These are phyloP conservation scores for Anguilla obscura DNA, from an alignment of 2,797 vertebrate genomes.

Conservation along the genomic window DNA sequence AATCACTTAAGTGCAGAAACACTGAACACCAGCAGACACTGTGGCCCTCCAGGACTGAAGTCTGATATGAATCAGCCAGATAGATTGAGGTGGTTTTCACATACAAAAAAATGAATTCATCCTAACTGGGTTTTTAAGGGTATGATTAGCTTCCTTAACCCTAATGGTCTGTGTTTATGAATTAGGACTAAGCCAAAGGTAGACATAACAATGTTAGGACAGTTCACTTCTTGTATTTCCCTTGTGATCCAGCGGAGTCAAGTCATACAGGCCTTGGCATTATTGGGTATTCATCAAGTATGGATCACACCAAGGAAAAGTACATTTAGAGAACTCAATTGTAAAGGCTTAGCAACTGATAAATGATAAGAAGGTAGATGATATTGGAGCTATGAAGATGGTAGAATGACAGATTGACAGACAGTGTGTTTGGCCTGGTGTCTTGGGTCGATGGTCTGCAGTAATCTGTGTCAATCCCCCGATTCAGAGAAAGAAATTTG, in stretches of 20 bases:
- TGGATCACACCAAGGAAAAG: not conserved
- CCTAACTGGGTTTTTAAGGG: not conserved
- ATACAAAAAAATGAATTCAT: not conserved
- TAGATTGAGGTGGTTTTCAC: not conserved
- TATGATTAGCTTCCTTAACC: not conserved
- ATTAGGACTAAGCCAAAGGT: not conserved
- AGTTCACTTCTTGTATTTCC: not conserved
- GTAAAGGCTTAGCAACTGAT: not conserved
- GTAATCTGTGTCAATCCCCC: too few relatives aligned
- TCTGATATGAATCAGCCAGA: not conserved
- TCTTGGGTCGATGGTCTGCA: not conserved
- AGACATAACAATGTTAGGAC: not conserved
- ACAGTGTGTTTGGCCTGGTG: not conserved
- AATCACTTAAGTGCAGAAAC: slow-evolving; percentile 1
- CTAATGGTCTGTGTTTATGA: not conserved
- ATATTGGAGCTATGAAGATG: not conserved
- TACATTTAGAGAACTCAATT: not conserved
- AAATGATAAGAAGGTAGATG: not conserved
- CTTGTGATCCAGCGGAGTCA: not conserved
- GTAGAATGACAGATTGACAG: not conserved
- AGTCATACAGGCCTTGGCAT: not conserved
- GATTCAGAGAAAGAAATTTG: not conserved
- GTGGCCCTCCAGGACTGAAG: not conserved
- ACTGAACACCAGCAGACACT: not conserved
- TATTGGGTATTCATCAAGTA: not conserved